Evolutionary conservation across 2,888 invertebrate genomes (phyloP), one percentile per base, ranked within the genome.

Genomic region (Acronicta leporina): DNA sequence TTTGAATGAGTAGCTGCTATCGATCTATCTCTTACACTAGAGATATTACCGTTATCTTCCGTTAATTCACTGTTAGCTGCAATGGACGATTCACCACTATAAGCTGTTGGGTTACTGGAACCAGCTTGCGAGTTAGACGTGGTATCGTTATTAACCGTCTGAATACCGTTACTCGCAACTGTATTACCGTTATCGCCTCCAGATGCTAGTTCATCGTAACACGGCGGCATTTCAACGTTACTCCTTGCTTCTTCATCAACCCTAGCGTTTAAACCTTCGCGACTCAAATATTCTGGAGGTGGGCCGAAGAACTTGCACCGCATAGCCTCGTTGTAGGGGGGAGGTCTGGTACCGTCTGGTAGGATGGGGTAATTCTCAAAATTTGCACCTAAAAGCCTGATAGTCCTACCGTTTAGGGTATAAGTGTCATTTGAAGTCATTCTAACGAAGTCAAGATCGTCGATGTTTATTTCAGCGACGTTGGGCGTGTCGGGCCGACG

Each of bases 391-490:
- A 94, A 66, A 0, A 94, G 74, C 0, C 89, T 63, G 0, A 94
- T 93, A 0, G 94, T 94, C 1, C 94, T 62, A 0, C 94, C 94
- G 62, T 94, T 94, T 0, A 94, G 62, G 0, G 94, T 94, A 64
- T 94, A 94, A 0, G 94, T 94, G 1, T 94, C 94, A 38, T 84
- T 81, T 0, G 90, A 81, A 15, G 87, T 82, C 14, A 91, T 70
- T 0, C 92, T 61, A 0, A 91, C 88, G 25, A 92, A 87, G 46
- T 92, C 92, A 0, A 92, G 41, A 6, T 91, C 91, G 20, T 89
- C 87, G 0, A 91, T 87, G 49, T 88, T 87, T 0, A 91, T 82
- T 45, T 92, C 93, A 0, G 90, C 88, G 0, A 93, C 91, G 52
- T 90, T 88, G 0, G 94, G 94, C 0, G 94, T 94, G 69, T 91